Percentiles rank a stretch among this genome's conserved stretches.
These are phyloP conservation scores for Ectemnius cavifrons DNA, from an alignment of 2,888 invertebrate species.

Conservation along the genomic window DNA sequence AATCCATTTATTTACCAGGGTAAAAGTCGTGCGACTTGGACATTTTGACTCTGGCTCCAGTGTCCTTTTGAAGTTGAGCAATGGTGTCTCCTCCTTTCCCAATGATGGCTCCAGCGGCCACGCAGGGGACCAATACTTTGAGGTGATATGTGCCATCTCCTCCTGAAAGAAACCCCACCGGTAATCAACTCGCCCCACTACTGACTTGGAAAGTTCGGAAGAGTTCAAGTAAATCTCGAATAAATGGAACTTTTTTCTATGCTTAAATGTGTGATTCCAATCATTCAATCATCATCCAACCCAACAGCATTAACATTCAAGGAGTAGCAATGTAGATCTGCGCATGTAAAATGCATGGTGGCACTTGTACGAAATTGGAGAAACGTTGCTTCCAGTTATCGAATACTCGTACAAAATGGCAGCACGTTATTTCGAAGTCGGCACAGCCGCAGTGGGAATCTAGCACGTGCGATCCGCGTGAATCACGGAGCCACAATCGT, in stretches of 20 bases:
- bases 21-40: conserved; percentile 99
- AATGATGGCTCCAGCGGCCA: conserved; percentile 99
- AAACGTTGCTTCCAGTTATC: too few relatives aligned
- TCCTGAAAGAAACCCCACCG: conserved; percentile 79
- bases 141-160: conserved; percentile 96
- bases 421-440: too few relatives aligned
- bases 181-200: conserved; percentile 10
- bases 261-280: background rate
- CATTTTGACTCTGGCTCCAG: conserved; percentile 99
- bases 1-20: conserved; percentile 86
- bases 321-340: background rate
- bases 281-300: background rate
- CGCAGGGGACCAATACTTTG: conserved; percentile 97
- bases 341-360: too few relatives aligned
- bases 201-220: background rate
- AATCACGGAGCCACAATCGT: too few relatives aligned
- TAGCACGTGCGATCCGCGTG: too few relatives aligned
- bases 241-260: background rate
- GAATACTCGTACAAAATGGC: too few relatives aligned
- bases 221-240: background rate
- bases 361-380: too few relatives aligned
- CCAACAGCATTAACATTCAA: background rate
- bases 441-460: too few relatives aligned
- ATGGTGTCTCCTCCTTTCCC: conserved; percentile 99
- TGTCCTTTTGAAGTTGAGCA: conserved; percentile 98